Base-by-base conservation (phyloP, 2,888 invertebrate species). In the Tipula unca region DNA sequence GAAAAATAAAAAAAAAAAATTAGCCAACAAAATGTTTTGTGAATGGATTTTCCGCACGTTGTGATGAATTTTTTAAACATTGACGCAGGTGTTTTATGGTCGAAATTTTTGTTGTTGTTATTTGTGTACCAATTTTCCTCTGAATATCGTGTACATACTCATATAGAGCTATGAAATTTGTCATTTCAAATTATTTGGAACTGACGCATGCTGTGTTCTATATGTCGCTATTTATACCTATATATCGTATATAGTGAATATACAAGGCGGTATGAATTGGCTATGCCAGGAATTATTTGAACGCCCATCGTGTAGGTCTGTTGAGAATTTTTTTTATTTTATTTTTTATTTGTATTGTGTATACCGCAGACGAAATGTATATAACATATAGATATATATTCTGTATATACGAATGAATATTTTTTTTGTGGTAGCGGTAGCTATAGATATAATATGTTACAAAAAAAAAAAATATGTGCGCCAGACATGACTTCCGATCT, bases 1-100 rank as follows among this genome's bases (percentile, higher is more conserved):
- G 8, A 48, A 48, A 48, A 17, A 39, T 13, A 13, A 48, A 25
- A 25, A 25, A 1, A 25, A 25, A 69, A 3, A 69, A 69, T 69
- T 69, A 69, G 69, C 69, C 69, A 69, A 69, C 69, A 69, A 69
- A 69, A 69, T 69, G 69, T 69, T 69, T 69, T 69, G 69, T 69
- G 69, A 69, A 69, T 69, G 69, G 69, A 69, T 69, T 69, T 69
- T 69, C 69, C 69, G 25, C 69, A 25, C 69, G 69, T 69, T 69
- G 25, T 69, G 69, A 69, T 69, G 69, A 69, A 69, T 69, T 25
- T 69, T 69, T 69, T 20, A 69, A n/a, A 13, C 25, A 69, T 69
- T 69, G 69, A 69, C 69, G 69, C 69, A 69, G 69, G 69, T 69
- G 69, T 69, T 69, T 25, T 69, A 10, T 20, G 20, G 25, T 10